Evolutionary conservation across 37 sponge, comb jelly and placozoan genomes (phyloP), one percentile per base, ranked within the genome.

Genomic region (Aphrocallistes beatrix): DNA sequence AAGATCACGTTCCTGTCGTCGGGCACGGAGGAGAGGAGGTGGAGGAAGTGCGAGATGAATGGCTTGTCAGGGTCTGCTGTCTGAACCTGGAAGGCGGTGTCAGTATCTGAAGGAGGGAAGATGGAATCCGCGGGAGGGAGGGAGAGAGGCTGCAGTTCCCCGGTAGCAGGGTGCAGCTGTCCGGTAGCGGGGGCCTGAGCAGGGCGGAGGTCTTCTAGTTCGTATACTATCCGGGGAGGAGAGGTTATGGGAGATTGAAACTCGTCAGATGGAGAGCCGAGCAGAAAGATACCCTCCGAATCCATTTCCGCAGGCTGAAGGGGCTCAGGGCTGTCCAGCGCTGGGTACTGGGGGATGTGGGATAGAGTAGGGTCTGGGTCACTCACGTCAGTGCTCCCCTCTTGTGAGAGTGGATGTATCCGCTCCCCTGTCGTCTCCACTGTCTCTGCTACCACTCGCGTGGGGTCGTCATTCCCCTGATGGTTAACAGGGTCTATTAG

Each of bases 341-440:
- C 60, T 50, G 37, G 82, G 16, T 91, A 83, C 1, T 51, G 48
- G 86, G 89, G 90, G 0, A 42, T 28, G 36, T 85, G 38, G 8
- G 88, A 88, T 21, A 92, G 84, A 0, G 84, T 36, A 42, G 87
- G 50, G 84, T 13, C 3, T 1, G 25, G 32, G 34, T 21, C 34
- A 13, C 17, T 19, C 32, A 19, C 75, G 45, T 42, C 45, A 13
- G 8, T 13, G 34, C 17, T 19, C 32, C 75, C 75, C 10, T 42
- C 45, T 13, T 42, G 6, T 16, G 45, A 42, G 25, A 60, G 75
- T 19, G 75, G 75, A 30, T 60, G 75, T 13, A 60, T 60, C 28
- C 25, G 75, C 75, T 60, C 75, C 3, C 75, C 75, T 25, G 75
- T 60, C 6, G 75, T 60, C 21, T 60, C 75, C n/a, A 60, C 21